A percentile compares a stretch with the other conserved stretches of the same genome.
These are phyloP conservation scores for Probaryconus sp. DNA, from an alignment of 1,140 invertebrate genomes.

Conservation along the genomic window DNA sequence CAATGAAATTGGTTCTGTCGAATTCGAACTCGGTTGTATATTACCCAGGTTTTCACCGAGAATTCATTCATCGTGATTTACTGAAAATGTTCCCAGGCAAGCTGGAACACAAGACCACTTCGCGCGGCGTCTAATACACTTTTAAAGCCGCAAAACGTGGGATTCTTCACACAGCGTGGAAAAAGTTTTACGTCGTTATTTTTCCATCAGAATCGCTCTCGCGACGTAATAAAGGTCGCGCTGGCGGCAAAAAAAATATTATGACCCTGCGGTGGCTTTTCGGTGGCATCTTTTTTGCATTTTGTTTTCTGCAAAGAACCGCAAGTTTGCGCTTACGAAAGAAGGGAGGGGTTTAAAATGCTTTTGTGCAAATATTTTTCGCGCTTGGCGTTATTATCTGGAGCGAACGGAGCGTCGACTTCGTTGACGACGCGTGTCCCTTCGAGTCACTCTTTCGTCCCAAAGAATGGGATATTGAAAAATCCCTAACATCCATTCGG, in stretches of 20 bases:
- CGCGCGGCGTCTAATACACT: slow-evolving; percentile 31
- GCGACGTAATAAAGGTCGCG: slow-evolving; percentile 43
- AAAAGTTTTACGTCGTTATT: slow-evolving; percentile 42
- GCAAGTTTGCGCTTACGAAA: slow-evolving; percentile 38
- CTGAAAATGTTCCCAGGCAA: no score
- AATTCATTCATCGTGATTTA: no score
- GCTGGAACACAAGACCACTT: slow-evolving; percentile 5
- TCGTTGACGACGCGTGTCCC: slow-evolving; percentile 24
- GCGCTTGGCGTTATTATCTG: slow-evolving; percentile 42
- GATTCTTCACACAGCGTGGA: not conserved
- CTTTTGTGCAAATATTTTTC: slow-evolving; percentile 48
- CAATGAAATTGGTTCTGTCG: no score
- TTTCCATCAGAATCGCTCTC: slow-evolving; percentile 44
- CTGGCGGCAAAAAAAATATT: slow-evolving; percentile 32
- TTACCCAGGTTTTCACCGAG: no score
- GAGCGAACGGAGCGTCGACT: slow-evolving; percentile 41
- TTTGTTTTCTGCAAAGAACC: no score
- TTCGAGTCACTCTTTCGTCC: slow-evolving; percentile 8
- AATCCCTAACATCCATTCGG: slow-evolving; percentile 65
- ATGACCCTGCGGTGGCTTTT: slow-evolving; percentile 36
- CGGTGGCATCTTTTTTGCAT: slow-evolving; percentile 1
- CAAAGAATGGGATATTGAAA: slow-evolving; percentile 63
- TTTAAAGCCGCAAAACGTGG: slow-evolving; percentile 20
- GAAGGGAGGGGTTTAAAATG: no score
- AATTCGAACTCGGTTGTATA: no score